Percentiles rank a stretch among this genome's conserved stretches.
phyloP scores from a whole-genome alignment of 2,888 invertebrate genomes.

The Synanthedon myopaeformis region DNA sequence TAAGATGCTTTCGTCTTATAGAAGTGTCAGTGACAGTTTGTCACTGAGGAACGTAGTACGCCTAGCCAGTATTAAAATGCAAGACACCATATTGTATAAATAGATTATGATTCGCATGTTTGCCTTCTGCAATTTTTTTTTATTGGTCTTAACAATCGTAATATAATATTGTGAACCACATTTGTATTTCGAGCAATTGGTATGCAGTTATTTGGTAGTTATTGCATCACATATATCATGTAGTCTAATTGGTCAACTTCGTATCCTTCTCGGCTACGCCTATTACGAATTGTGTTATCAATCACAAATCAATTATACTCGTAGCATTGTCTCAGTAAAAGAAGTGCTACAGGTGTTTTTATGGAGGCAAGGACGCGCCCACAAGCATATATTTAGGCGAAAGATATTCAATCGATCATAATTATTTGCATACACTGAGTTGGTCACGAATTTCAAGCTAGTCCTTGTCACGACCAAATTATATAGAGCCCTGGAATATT shows the following conservation, averaged over 20 bases:
- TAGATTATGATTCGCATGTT: too few species aligned
- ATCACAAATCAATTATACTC: slow-evolving; percentile 6
- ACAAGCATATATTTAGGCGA: slow-evolving; percentile 26
- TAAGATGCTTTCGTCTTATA: too few species aligned
- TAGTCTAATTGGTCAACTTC: neutral
- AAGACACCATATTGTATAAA: too few species aligned
- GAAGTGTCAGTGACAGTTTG: too few species aligned
- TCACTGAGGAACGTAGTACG: too few species aligned
- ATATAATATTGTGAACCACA: neutral
- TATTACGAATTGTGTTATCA: slow-evolving; percentile 5
- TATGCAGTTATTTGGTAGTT: too few species aligned
- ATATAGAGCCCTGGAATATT: slow-evolving; percentile 14
- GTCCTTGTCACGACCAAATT: slow-evolving; percentile 12
- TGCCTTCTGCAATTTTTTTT: too few species aligned
- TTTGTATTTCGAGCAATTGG: too few species aligned
- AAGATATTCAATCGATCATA: slow-evolving; percentile 45
- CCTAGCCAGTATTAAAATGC: too few species aligned
- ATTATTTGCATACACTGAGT: slow-evolving; percentile 39
- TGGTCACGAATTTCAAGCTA: slow-evolving; percentile 31
- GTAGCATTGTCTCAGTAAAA: slow-evolving; percentile 2
- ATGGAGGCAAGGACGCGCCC: slow-evolving; percentile 24
- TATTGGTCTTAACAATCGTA: neutral
- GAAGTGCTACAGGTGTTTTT: slow-evolving; percentile 16
- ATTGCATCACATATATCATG: neutral
- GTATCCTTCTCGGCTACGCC: neutral